Evolutionary conservation across 2,797 vertebrate species (phyloP), one percentile per base, ranked within the genome.

Genomic region (Falco columbarius): DNA sequence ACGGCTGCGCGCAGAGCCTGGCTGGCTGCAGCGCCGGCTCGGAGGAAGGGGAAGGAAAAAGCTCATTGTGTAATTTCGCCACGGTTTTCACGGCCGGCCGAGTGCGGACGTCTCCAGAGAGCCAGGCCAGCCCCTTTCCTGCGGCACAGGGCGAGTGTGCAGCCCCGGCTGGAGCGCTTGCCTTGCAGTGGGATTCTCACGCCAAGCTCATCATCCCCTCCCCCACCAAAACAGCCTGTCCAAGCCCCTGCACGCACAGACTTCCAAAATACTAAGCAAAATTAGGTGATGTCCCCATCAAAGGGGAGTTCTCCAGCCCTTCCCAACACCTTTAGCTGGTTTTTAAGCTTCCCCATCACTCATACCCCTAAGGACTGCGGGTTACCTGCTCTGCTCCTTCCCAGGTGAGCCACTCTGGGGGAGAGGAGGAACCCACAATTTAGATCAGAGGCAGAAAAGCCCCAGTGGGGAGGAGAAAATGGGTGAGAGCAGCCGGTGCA

Each of bases 161-260:
- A 34, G 24, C 40, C 84, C 79, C 51, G 5, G 62, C 4, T 1
- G 10, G 47, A 20, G 6, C 4, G 1, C 15, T 12, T 16, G n/a
- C 15, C 23, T 4, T 3, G 11, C 3, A 1, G 15, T 0, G 17
- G 29, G 62, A 22, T 49, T 24, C 54, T 73, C 47, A 7, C 2
- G 0, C 11, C 1, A 8, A 18, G 15, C 14, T 27, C 40, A 16
- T 5, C 56, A 5, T 18, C 4, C 11, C 1, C 40, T 40, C 6
- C 15, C 6, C 5, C 4, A 3, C 14, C 7, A 18, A 68, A 44
- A 6, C 58, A 55, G 32, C 18, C n/a, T 23, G 5, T 26, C 21
- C 49, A 2, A 70, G n/a, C 23, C 18, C 71, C 42, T 3, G 32
- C 0, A 1, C 1, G 10, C 0, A 0, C 40, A 67, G 36, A 8